Evolutionary conservation across 1,140 invertebrate genomes (phyloP).

Genomic region (Ctenoplectra terminalis): DNA sequence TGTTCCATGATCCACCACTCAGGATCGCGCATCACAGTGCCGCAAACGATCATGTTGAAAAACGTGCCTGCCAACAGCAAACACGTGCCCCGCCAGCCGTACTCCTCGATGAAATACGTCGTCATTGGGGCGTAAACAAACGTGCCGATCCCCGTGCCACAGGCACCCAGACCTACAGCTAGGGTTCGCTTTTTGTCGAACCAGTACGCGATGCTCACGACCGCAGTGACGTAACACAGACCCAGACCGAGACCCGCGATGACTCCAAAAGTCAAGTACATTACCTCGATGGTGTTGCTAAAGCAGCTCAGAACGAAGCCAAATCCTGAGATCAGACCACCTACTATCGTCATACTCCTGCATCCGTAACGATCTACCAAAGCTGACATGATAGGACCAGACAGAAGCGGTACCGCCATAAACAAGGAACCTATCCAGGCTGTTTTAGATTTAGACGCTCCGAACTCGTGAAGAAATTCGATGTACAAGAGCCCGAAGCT

Average conservation of each 20-base stretch:
- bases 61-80: slow-evolving; percentile 92
- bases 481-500: slow-evolving; percentile 95
- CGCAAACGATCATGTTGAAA: slow-evolving; percentile 94
- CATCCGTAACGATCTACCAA: slow-evolving; percentile 95
- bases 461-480: slow-evolving; percentile 93
- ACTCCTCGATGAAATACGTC: slow-evolving; percentile 88
- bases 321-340: slow-evolving; percentile 88
- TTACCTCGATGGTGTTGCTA: slow-evolving; percentile 88
- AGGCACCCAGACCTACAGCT: slow-evolving; percentile 95
- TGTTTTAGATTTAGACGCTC: slow-evolving; percentile 91
- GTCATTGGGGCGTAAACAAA: slow-evolving; percentile 94
- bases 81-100: slow-evolving; percentile 94
- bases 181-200: slow-evolving; percentile 96
- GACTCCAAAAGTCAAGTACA: slow-evolving; percentile 94
- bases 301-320: slow-evolving; percentile 93
- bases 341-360: slow-evolving; percentile 91
- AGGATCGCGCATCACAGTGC: slow-evolving; percentile 93
- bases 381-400: slow-evolving; percentile 93
- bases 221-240: slow-evolving; percentile 94
- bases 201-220: slow-evolving; percentile 97
- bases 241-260: slow-evolving; percentile 93
- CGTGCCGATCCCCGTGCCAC: slow-evolving; percentile 93
- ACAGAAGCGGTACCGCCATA: slow-evolving; percentile 93
- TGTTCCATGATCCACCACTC: slow-evolving; percentile 89
- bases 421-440: slow-evolving; percentile 95